Conservation (phyloP, 2,113 vertebrate genomes). For the Psephotus haematonotus region DNA sequence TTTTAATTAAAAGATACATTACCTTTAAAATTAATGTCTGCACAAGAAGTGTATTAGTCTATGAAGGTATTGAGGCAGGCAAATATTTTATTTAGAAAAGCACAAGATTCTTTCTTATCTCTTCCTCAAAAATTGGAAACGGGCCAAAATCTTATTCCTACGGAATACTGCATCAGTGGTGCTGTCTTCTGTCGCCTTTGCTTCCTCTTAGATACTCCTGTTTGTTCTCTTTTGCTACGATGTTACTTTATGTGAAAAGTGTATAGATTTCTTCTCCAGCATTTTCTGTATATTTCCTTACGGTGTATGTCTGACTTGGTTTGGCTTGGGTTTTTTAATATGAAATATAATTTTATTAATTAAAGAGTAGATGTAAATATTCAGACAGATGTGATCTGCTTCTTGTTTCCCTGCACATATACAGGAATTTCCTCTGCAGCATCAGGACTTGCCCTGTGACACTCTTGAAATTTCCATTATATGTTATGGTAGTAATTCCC, state of each 20-base stretch:
- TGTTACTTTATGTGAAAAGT: background rate
- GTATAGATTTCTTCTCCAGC: background rate
- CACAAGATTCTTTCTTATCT: background rate
- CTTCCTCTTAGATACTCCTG: background rate
- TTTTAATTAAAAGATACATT: conserved; percentile 27
- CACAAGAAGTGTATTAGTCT: background rate
- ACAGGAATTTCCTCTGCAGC: background rate
- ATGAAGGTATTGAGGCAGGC: background rate
- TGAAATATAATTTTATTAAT: background rate
- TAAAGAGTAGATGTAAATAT: background rate
- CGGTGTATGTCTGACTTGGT: background rate
- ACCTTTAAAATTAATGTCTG: conserved; percentile 11
- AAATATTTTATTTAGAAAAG: conserved; percentile 5
- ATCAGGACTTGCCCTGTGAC: background rate
- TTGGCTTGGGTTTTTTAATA: background rate
- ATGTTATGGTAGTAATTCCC: background rate
- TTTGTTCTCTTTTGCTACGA: background rate
- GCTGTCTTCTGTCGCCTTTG: background rate
- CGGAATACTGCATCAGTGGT: background rate
- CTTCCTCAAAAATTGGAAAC: background rate
- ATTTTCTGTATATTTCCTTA: background rate
- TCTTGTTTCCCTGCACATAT: background rate
- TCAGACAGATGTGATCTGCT: background rate
- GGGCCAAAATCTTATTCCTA: background rate
- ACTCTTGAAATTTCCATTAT: background rate